Percentiles rank a stretch among this genome's conserved stretches.
Conservation (phyloP, 2,888 invertebrate genomes). For the Romanomermis culicivorax region DNA sequence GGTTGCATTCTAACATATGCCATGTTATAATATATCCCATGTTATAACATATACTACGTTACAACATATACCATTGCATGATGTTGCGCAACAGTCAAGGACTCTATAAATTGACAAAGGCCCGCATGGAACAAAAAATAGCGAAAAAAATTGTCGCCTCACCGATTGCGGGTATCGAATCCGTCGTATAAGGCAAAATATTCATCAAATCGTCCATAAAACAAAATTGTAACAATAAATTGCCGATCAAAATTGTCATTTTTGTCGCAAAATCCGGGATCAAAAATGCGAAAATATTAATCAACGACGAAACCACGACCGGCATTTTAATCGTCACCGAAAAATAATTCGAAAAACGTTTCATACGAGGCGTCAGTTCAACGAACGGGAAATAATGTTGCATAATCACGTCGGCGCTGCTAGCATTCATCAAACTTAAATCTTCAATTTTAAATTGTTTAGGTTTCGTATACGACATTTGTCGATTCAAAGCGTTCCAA, state of each 20-base stretch:
- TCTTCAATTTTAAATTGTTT: neutral
- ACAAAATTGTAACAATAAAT: constrained; percentile 18
- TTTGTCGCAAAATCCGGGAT: constrained; percentile 16
- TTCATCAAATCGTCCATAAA: constrained; percentile 20
- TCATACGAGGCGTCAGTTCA: constrained; percentile 20
- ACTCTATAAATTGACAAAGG: too few relatives aligned
- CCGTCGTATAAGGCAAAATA: constrained; percentile 21
- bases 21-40: too few relatives aligned
- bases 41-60: too few relatives aligned
- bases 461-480: neutral
- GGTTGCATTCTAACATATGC: too few relatives aligned
- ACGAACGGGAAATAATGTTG: neutral
- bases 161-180: constrained; percentile 16
- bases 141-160: too few relatives aligned
- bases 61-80: too few relatives aligned
- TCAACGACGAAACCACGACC: constrained; percentile 13
- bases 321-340: constrained; percentile 19
- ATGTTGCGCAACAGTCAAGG: too few relatives aligned
- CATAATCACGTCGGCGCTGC: neutral
- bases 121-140: too few relatives aligned
- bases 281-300: constrained; percentile 17
- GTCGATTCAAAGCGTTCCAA: neutral
- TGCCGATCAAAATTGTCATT: constrained; percentile 15
- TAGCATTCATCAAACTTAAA: neutral
- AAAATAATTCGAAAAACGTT: constrained; percentile 24